phyloP scores from a whole-genome alignment of 1,140 invertebrate species.

The Ips typographus region DNA sequence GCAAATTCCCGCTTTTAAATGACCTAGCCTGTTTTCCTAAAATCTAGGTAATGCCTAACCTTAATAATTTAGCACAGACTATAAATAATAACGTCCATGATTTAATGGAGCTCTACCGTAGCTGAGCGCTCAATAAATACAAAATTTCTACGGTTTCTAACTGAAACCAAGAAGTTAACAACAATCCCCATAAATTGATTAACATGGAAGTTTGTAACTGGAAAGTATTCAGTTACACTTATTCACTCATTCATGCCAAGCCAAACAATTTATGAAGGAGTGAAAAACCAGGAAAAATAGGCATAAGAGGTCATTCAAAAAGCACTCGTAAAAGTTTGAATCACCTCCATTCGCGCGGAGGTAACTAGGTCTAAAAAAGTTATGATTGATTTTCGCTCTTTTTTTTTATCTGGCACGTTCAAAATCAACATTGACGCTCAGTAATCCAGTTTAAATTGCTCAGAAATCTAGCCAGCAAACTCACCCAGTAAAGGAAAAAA shows the following conservation, averaged over 20 bases:
- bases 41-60: too few relatives aligned
- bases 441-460: not conserved
- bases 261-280: conserved; percentile 14
- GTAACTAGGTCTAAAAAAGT: conserved; percentile 20
- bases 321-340: conserved; percentile 21
- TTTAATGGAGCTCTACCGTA: too few relatives aligned
- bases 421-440: conserved; percentile 22
- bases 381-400: conserved; percentile 15
- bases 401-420: conserved; percentile 18
- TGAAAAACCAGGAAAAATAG: conserved; percentile 7
- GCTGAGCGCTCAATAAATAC: too few relatives aligned
- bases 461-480: not conserved
- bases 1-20: too few relatives aligned
- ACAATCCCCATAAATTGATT: conserved; percentile 7
- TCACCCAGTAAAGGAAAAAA: conserved; percentile 12
- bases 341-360: not conserved
- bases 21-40: too few relatives aligned
- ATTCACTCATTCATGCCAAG: conserved; percentile 24
- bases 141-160: not conserved
- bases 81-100: too few relatives aligned
- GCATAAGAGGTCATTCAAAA: conserved; percentile 13
- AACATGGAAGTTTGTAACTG: not conserved
- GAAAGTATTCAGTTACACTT: not conserved
- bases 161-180: not conserved
- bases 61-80: too few relatives aligned